Evolutionary conservation across 1,140 invertebrate species (phyloP), one percentile per base, ranked within the genome.

Genomic region (Aricia agestis): DNA sequence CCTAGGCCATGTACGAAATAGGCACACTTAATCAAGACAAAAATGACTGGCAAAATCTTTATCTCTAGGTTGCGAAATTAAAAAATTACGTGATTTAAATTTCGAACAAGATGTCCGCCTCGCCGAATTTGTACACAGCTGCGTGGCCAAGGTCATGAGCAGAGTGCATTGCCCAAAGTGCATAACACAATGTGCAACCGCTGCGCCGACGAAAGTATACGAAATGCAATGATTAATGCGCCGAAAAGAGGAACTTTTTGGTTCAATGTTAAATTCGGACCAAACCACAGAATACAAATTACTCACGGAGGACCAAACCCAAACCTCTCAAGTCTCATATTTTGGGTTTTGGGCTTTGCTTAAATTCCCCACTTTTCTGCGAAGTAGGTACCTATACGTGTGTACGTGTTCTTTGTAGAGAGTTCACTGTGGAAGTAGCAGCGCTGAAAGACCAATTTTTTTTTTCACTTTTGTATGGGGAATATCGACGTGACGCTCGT

Each of bases 141-240:
- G 84, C 81, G 76, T 82, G 72, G 66, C 82, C 83, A 87, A 89
- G 85, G 84, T 87, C 83, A 87, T 79, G 59, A 41, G 69, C 76
- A 52, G 83, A 86, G 87, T 87, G 85, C 87, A 87, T 84, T 84
- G 87, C 82, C 87, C 87, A 87, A 86, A 79, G 74, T 80, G 80
- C 78, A 80, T 63, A 76, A 74, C 80, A 75, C 69, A 76, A 79
- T 79, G 76, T 75, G 78, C 74, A 72, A 72, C 74, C 78, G 69
- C 17, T 65, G 58, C 19, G 72, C 76, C 71, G 74, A 76, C 80
- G 85, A 86, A 84, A 85, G 82, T 86, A 81, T 82, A 83, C 84
- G 79, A 86, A 85, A 81, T 36, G 36, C 36, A 36, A 36, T 36
- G 36, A 36, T 7, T 36, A 36, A 36, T 36, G 36, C 9, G 36